Base-by-base conservation (phyloP, 2,888 invertebrate species). In the Eupelmus urozonus region DNA sequence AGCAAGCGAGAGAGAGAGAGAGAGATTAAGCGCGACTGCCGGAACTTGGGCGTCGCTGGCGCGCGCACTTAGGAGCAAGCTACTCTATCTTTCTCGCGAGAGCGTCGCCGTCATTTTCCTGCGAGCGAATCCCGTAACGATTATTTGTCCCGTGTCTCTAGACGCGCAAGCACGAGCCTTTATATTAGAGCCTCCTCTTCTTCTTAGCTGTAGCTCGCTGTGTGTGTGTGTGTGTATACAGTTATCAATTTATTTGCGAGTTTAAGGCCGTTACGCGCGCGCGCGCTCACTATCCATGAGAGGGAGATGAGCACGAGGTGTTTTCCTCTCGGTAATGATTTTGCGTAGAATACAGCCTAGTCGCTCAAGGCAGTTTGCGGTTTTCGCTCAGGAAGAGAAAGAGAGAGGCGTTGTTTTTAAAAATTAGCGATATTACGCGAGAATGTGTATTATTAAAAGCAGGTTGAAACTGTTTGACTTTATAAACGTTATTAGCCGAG, bases 211-310 rank as follows among this genome's bases (percentile, higher is more conserved):
- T 57, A 13, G 13, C 16, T 20, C 16, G 49, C 23, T 51, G 27
- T 29, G 16, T 40, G 1, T 1, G 7, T 72, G 23, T 23, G 20
- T 42, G 42, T 62, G 2, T 45, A 40, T 67, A 76, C 75, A 76
- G 75, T 76, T 76, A 76, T 67, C 18, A 75, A 60, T 66, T 67
- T 75, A 67, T 67, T 75, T 60, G 59, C 67, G 49, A 67, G 57
- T 60, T 51, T 57, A 16, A 45, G 13, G 73, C 65, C 40, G 63
- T 55, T 55, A 53, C 65, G 65, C 45, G 40, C 27, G 40, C 18
- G 29, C 7, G 27, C 63, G 9, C 7, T n/a, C 57, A 13, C 45
- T 57, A 1, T 57, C 18, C 18, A 29, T 25, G 40, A 51, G 29
- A 9, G 34, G 3, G 40, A 51, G 29, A 9, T 3, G 3, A 34